Percentiles rank a stretch among this genome's conserved stretches.
Evolutionary conservation across 2,797 vertebrate genomes (phyloP).

Genomic region (Mormyrus proboscirostris): DNA sequence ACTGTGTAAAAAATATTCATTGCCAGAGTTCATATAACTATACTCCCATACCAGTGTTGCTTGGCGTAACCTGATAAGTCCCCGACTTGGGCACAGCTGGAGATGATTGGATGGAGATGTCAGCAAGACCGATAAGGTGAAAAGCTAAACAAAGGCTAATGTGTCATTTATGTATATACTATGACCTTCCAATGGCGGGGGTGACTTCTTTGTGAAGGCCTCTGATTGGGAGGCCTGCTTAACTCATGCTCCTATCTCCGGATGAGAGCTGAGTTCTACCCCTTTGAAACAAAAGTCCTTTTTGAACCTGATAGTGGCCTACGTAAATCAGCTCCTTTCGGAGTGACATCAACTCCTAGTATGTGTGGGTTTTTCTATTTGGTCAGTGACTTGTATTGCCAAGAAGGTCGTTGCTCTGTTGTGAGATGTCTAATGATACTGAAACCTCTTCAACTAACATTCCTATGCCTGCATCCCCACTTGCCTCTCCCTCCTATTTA

Average conservation of each 20-base stretch:
- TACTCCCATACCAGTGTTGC: background rate
- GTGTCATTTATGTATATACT: constrained; percentile 17
- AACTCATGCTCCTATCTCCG: background rate
- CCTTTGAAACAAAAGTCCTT: constrained; percentile 18
- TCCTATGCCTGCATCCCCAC: background rate
- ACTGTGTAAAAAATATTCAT: constrained; percentile 2
- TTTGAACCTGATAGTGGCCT: constrained; percentile 22
- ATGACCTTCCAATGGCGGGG: constrained; percentile 23
- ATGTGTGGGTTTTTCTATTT: constrained; percentile 30
- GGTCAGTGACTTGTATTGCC: constrained; percentile 43
- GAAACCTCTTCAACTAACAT: background rate
- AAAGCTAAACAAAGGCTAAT: constrained; percentile 32
- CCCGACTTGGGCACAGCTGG: constrained; percentile 27
- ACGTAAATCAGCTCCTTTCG: constrained; percentile 35
- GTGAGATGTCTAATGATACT: constrained; percentile 27
- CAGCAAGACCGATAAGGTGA: constrained; percentile 35
- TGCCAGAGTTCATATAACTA: constrained; percentile 3
- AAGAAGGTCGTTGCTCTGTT: constrained; percentile 28
- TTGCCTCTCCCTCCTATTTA: background rate
- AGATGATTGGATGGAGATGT: constrained; percentile 36
- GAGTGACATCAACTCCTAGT: constrained; percentile 11
- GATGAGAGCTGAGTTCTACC: constrained; percentile 18
- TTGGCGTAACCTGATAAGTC: background rate
- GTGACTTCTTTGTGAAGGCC: constrained; percentile 17
- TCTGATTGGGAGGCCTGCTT: constrained; percentile 19